A percentile compares a stretch with the other conserved stretches of the same genome.
These are phyloP conservation scores for Cheilinus undulatus DNA, from an alignment of 2,113 vertebrate species.

Conservation along the genomic window DNA sequence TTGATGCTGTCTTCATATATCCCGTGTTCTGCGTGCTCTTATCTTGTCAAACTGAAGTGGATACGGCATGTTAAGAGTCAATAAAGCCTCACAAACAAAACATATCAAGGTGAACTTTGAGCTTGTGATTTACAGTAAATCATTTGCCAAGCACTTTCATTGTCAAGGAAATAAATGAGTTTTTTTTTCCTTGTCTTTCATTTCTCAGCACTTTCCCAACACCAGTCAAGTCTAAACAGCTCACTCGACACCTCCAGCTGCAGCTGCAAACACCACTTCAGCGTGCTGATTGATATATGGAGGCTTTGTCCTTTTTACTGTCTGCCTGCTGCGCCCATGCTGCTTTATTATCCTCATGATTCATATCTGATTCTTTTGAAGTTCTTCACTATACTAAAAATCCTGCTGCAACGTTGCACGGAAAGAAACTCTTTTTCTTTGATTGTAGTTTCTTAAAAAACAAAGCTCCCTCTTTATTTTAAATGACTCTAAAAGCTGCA, in stretches of 20 bases:
- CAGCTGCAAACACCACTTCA: neutral
- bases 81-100: neutral
- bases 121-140: neutral
- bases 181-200: too few relatives aligned
- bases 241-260: neutral
- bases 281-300: neutral
- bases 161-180: neutral
- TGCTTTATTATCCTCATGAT: neutral
- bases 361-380: neutral
- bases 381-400: neutral
- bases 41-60: too few relatives aligned
- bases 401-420: neutral
- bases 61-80: too few relatives aligned
- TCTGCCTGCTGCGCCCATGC: neutral
- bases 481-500: constrained; percentile 7
- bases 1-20: too few relatives aligned
- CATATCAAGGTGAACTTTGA: neutral
- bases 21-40: too few relatives aligned
- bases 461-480: neutral
- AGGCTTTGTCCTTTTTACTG: neutral
- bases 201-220: neutral
- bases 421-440: neutral
- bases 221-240: neutral
- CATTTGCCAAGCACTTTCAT: neutral
- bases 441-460: neutral